phyloP scores from a whole-genome alignment of 2,888 invertebrate species.

The Temnothorax ravouxi region DNA sequence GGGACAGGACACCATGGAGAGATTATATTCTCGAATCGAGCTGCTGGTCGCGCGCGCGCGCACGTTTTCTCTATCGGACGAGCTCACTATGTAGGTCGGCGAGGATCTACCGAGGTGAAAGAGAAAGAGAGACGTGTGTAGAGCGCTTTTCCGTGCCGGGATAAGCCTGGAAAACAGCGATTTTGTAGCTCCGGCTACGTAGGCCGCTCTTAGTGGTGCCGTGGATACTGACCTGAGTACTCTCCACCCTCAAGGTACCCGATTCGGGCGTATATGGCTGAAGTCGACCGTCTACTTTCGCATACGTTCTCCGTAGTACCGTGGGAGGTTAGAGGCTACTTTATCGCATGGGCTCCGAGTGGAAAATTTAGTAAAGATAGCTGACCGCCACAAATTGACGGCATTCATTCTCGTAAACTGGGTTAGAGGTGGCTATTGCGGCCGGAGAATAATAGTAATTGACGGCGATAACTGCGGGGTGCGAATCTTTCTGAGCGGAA shows the following conservation, averaged over 20 bases:
- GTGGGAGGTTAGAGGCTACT: slow-evolving; percentile 72
- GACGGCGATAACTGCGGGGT: slow-evolving; percentile 5
- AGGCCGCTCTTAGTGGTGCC: slow-evolving; percentile 39
- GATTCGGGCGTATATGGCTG: slow-evolving; percentile 61
- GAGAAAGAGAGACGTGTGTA: neutral
- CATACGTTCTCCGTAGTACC: slow-evolving; percentile 74
- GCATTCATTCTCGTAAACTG: slow-evolving; percentile 26
- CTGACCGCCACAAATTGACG: slow-evolving; percentile 47
- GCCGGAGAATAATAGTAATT: slow-evolving; percentile 8
- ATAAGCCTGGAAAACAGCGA: slow-evolving; percentile 77
- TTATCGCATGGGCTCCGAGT: slow-evolving; percentile 73
- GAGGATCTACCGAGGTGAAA: neutral
- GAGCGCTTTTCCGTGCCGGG: slow-evolving; percentile 67
- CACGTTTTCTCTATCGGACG: slow-evolving; percentile 27
- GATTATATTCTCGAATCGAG: slow-evolving; percentile 55
- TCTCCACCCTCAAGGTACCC: slow-evolving; percentile 23
- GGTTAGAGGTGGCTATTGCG: slow-evolving; percentile 17
- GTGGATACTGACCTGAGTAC: slow-evolving; percentile 42
- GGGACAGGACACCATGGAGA: slow-evolving; percentile 47
- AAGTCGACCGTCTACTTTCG: slow-evolving; percentile 77
- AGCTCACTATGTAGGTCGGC: slow-evolving; percentile 24
- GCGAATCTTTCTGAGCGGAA: neutral
- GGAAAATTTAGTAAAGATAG: slow-evolving; percentile 77
- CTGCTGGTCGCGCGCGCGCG: slow-evolving; percentile 34
- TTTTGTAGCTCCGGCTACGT: slow-evolving; percentile 69